These are phyloP conservation scores for Monochamus saltuarius DNA, from an alignment of 1,140 invertebrate species.

Conservation along the genomic window DNA sequence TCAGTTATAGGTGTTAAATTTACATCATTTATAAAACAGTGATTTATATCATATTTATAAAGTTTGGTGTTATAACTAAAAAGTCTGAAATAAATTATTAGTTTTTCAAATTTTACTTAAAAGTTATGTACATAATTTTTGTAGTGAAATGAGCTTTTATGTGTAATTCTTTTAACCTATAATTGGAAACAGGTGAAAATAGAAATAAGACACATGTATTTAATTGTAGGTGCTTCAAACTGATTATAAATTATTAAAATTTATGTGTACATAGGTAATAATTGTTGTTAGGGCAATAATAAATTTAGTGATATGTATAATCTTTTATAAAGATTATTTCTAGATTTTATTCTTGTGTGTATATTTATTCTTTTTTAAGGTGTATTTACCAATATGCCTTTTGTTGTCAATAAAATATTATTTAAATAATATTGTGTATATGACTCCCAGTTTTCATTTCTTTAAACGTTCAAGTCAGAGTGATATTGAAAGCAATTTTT, in stretches of 20 bases:
- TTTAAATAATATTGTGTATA: not conserved
- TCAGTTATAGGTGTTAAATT: too few species aligned
- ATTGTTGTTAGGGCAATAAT: constrained; percentile 40
- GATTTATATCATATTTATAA: too few species aligned
- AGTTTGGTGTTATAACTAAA: too few species aligned
- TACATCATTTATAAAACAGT: too few species aligned
- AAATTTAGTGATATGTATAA: constrained; percentile 38
- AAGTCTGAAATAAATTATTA: too few species aligned
- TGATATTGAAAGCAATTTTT: too few species aligned
- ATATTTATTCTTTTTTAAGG: constrained; percentile 37
- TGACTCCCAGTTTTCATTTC: too few species aligned
- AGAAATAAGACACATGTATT: not conserved
- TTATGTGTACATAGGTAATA: constrained; percentile 24
- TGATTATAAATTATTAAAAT: not conserved
- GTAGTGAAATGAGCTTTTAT: too few species aligned
- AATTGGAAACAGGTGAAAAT: constrained; percentile 3
- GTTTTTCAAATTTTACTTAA: too few species aligned
- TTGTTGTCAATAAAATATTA: constrained; percentile 39
- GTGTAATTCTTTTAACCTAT: not conserved
- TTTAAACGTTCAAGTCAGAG: too few species aligned
- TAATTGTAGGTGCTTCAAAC: not conserved
- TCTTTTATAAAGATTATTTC: constrained; percentile 46
- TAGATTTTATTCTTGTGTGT: constrained; percentile 35
- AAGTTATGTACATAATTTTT: too few species aligned
- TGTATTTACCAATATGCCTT: constrained; percentile 40